Evolutionary conservation across 2,888 invertebrate genomes (phyloP).

Genomic region (Crossocerus cetratus): DNA sequence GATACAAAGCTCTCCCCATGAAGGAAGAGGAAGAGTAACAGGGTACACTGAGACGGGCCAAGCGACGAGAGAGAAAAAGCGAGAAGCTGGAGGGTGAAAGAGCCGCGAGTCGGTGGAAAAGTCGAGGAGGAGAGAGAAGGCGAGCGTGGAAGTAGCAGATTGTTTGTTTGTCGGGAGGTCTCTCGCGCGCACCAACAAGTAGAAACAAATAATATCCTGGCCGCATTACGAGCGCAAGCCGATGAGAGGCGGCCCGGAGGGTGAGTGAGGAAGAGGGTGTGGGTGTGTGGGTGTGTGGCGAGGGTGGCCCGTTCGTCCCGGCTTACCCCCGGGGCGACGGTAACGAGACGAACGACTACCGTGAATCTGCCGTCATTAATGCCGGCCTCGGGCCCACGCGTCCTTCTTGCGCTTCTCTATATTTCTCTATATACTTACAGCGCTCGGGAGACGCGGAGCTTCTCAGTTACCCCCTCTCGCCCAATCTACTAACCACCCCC

Average conservation of each 20-base stretch:
- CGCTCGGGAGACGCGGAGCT: no score
- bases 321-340: slow-evolving; percentile 65
- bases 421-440: slow-evolving; percentile 11
- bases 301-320: slow-evolving; percentile 25
- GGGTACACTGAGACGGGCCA: neutral
- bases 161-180: slow-evolving; percentile 70
- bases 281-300: slow-evolving; percentile 11
- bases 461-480: slow-evolving; percentile 24
- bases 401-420: slow-evolving; percentile 28
- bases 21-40: neutral
- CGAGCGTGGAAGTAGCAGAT: slow-evolving; percentile 58
- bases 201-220: slow-evolving; percentile 76
- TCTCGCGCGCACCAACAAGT: slow-evolving; percentile 70
- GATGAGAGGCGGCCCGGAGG: slow-evolving; percentile 30
- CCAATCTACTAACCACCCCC: slow-evolving; percentile 21
- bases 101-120: slow-evolving; percentile 2
- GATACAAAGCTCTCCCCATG: slow-evolving; percentile 37
- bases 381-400: slow-evolving; percentile 66
- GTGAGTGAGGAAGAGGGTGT: neutral
- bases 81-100: slow-evolving; percentile 1
- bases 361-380: slow-evolving; percentile 68
- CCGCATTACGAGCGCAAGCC: slow-evolving; percentile 65
- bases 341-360: slow-evolving; percentile 68
- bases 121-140: neutral
- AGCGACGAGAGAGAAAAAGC: neutral